Base-by-base conservation (phyloP, 2,113 vertebrate genomes). In the Morone chrysops region DNA sequence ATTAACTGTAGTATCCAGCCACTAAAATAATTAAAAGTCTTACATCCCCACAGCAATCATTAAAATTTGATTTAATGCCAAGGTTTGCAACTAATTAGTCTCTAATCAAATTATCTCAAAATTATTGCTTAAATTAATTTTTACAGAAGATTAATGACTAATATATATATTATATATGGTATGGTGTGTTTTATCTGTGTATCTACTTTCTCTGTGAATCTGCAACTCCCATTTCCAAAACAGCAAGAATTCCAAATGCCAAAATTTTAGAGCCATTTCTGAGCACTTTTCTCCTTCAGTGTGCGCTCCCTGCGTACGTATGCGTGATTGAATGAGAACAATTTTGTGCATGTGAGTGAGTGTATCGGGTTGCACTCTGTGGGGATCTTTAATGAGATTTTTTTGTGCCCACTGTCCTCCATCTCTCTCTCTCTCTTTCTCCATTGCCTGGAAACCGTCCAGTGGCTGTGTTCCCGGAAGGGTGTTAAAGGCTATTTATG, bases 401-500 rank as follows among this genome's bases (percentile, higher is more conserved):
- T 87, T 53, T 91, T 67, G 65, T 84, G 81, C 70, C 76, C 65
- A 60, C 5, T 76, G 79, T 83, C 81, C 83, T 85, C 90, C 71
- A 70, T 91, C 86, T 87, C 84, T 75, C 68, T 80, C 75, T 79
- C 69, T 67, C 43, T 83, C 66, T 69, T 41, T 47, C 88, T 80
- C 72, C 51, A 38, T 59, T 94, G 92, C 91, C 91, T 93, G 93
- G 93, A 93, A 94, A 80, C 78, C 70, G 25, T 83, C 87, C 83
- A 83, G 80, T 4, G 70, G 80, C 83, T 81, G 69, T 67, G 81
- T 94, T 95, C 93, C 93, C 75, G 81, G 94, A 95, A 95, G 87
- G 76, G 75, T 62, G 87, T 91, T 91, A 79, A 85, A 85, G 92
- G 91, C 93, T 93, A 93, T 95, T 94, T 93, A 88, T 94, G 89